phyloP scores from a whole-genome alignment of 1,140 invertebrate species.

The Atta cephalotes region DNA sequence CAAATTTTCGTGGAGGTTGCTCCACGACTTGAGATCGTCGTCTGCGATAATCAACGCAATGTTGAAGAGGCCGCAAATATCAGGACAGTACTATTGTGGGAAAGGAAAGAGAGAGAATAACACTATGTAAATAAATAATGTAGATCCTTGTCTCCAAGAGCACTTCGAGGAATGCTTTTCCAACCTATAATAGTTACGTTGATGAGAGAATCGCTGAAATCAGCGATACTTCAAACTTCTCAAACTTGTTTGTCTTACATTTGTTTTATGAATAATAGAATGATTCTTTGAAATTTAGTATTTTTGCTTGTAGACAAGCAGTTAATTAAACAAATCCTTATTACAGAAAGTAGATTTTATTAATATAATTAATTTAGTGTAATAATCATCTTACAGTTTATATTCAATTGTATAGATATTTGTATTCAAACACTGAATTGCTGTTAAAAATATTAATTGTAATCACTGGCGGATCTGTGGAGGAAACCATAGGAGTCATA shows the following conservation, averaged over 20 bases:
- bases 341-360: not conserved
- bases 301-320: not conserved
- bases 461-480: not conserved
- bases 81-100: not conserved
- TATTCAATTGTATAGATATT: not conserved
- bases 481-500: too few relatives aligned
- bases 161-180: not conserved
- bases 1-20: not conserved
- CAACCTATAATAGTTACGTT: slow-evolving; percentile 3
- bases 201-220: slow-evolving; percentile 30
- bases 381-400: not conserved
- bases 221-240: slow-evolving; percentile 7
- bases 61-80: slow-evolving; percentile 9
- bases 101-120: not conserved
- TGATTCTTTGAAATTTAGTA: not conserved
- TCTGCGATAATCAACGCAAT: slow-evolving; percentile 17
- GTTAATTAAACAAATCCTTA: not conserved
- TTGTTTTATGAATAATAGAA: not conserved
- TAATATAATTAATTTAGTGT: slow-evolving; percentile 8
- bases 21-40: slow-evolving; percentile 21
- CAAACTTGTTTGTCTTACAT: too few relatives aligned
- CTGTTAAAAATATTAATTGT: not conserved
- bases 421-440: not conserved
- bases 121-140: slow-evolving; percentile 18
- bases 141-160: slow-evolving; percentile 15